These are phyloP conservation scores for Apodemus speciosus DNA, from an alignment of 2,113 vertebrate species.

Conservation along the genomic window DNA sequence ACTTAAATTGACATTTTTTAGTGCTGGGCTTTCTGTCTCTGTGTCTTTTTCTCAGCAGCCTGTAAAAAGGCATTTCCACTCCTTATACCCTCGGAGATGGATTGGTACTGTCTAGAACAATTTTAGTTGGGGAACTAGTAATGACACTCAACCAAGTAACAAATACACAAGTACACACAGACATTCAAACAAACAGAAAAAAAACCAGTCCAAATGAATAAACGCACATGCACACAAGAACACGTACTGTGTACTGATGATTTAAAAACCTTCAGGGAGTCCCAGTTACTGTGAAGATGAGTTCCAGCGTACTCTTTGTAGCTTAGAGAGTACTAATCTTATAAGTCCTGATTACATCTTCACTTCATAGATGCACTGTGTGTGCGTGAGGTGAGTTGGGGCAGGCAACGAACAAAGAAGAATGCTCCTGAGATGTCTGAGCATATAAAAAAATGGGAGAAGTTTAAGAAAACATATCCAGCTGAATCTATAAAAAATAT, in stretches of 20 bases:
- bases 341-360: not conserved
- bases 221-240: not conserved
- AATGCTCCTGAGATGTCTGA: not conserved
- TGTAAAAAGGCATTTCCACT: not conserved
- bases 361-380: not conserved
- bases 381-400: not conserved
- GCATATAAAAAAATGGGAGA: not conserved
- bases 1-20: not conserved
- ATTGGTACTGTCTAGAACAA: not conserved
- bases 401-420: not conserved
- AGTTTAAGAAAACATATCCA: not conserved
- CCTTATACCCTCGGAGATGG: not conserved
- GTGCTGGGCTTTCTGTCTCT: not conserved
- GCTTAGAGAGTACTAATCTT: not conserved
- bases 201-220: not conserved
- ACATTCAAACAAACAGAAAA: not conserved
- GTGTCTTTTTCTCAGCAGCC: not conserved
- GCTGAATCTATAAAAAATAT: not conserved
- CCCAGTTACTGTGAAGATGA: not conserved
- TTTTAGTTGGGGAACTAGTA: not conserved
- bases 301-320: not conserved
- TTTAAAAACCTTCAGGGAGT: not conserved
- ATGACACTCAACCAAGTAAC: not conserved
- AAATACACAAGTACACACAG: too few species aligned
- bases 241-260: fast-evolving